Evolutionary conservation across 2,888 invertebrate species (phyloP).

Genomic region (Tuberolachnus salignus): DNA sequence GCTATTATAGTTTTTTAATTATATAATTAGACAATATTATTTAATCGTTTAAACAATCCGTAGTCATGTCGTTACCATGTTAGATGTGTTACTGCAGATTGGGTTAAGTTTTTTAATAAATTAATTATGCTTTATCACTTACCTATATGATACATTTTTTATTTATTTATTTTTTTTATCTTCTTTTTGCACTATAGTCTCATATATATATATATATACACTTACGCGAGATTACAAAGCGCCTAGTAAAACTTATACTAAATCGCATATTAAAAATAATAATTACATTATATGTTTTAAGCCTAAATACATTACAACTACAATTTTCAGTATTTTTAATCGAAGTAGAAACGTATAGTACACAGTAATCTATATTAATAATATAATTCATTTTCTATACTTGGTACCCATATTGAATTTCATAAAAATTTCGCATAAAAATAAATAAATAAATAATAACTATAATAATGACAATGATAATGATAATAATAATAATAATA

Average conservation of each 20-base stretch:
- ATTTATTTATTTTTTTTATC: neutral
- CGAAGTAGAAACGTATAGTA: no score
- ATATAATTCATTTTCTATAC: no score
- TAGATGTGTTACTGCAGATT: neutral
- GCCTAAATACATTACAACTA: no score
- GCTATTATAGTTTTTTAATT: neutral
- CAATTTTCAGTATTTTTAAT: no score
- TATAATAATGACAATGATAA: conserved; percentile 13
- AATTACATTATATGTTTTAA: no score
- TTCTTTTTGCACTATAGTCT: neutral
- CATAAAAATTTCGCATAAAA: no score
- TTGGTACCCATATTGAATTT: no score
- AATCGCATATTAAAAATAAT: no score
- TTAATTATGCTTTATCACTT: neutral
- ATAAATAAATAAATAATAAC: neutral
- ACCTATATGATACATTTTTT: conserved; percentile 1
- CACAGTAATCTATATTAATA: no score
- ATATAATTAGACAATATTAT: conserved; percentile 24
- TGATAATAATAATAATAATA: neutral
- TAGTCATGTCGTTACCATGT: conserved; percentile 30
- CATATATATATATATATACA: neutral
- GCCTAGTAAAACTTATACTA: no score
- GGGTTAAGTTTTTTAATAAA: conserved; percentile 17
- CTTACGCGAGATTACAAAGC: no score
- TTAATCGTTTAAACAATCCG: conserved; percentile 30